Base-by-base conservation (phyloP, 2,113 vertebrate species). In the Xiphophorus hellerii region DNA sequence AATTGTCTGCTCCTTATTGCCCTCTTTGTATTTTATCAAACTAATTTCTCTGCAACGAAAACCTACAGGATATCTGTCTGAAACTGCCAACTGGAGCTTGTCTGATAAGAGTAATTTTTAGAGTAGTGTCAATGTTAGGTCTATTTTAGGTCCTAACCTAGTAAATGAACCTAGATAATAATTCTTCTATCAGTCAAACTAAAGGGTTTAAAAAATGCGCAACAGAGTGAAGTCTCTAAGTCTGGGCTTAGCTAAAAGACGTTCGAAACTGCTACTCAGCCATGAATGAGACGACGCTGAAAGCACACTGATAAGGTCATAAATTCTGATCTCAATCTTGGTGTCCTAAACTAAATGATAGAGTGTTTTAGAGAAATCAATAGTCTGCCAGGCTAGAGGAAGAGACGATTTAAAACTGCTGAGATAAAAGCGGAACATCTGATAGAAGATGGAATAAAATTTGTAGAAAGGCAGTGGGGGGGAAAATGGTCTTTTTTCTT, bases 61-160 rank as follows among this genome's bases (percentile, higher is more conserved):
- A 87, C 80, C 82, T 71, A 66, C 65, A 76, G 84, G 80, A 77
- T 82, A 89, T 90, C 89, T 88, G 80, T 90, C 81, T 87, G 83
- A 88, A 85, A 82, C 74, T 87, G 85, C 82, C 87, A 90, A 89
- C 88, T 90, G 44, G 44, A 15, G 84, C 30, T 44, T 74, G 77
- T 88, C 81, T 63, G 85, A 87, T 89, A 90, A 87, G 84, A 88
- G 76, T 77, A 60, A 72, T 84, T 90, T 93, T 91, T 87, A 90
- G 83, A 79, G 73, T 15, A 44, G 81, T 74, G 73, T 28, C 1
- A 28, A 28, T 28, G 1, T 28, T 28, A 28, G 28, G 28, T 28
- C 28, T 28, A 28, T 28, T 28, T 28, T 28, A 28, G 28, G 28
- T 28, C 28, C 28, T 28, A 28, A 28, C 28, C 28, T 28, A 28